These are phyloP conservation scores for Odocoileus hemionus DNA, from an alignment of 2,113 vertebrate species.

Conservation along the genomic window DNA sequence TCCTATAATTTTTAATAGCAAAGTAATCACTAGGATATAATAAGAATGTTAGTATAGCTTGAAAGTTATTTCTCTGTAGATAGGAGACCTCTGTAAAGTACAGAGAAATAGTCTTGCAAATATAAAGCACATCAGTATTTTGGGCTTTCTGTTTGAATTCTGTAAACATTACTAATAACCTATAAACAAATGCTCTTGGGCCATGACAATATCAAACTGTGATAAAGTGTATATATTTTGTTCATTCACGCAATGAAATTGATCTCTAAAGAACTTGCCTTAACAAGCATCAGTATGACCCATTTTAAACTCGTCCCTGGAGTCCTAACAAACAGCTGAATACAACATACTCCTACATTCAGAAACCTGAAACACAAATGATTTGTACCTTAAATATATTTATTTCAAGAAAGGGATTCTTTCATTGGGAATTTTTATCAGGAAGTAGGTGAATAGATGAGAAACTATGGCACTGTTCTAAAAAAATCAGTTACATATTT, in stretches of 20 bases:
- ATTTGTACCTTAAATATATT: background rate
- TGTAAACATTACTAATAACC: background rate
- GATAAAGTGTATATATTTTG: background rate
- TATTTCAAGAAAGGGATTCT: background rate
- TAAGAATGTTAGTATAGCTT: background rate
- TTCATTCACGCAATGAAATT: background rate
- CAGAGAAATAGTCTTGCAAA: background rate
- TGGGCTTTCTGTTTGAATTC: constrained; percentile 5
- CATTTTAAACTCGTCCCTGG: background rate
- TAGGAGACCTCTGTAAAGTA: background rate
- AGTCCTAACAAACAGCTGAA: background rate
- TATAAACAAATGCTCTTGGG: background rate
- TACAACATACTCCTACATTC: background rate
- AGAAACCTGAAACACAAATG: background rate
- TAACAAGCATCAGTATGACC: background rate
- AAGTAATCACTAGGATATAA: constrained; percentile 23
- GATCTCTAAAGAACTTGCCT: background rate
- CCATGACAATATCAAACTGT: background rate
- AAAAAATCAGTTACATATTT: background rate
- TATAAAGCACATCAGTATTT: constrained; percentile 5
- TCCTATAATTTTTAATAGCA: constrained; percentile 22
- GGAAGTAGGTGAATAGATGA: constrained; percentile 15
- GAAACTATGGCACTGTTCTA: background rate
- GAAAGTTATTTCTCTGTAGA: background rate
- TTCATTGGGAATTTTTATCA: constrained; percentile 1